Base-by-base conservation (phyloP, 2,797 vertebrate species). In the Helicolenus hilgendorfi region DNA sequence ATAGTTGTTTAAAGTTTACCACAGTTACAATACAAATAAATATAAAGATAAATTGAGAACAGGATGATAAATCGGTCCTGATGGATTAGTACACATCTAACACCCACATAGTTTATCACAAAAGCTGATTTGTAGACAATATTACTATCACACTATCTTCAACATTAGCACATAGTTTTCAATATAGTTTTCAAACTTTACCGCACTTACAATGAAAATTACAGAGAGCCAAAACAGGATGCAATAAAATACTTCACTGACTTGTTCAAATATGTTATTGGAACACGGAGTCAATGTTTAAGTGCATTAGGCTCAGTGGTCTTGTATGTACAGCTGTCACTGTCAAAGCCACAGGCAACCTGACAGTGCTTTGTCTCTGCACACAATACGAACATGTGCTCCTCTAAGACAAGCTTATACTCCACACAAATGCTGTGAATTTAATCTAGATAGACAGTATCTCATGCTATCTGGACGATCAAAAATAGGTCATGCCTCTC, bases 261-360 rank as follows among this genome's bases (percentile, higher is more conserved):
- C 94, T 49, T 94, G 90, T 93, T 96, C 89, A 95, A 95, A 95
- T 91, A 95, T 91, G 91, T 91, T 93, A 74, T 80, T 92, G 92
- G 90, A 95, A 93, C 89, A 90, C 82, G 81, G 86, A 96, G 93
- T 95, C 90, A 95, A 95, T 97, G 97, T 97, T 97, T 94, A 96
- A 96, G 94, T 96, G 96, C 95, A 95, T 95, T 92, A 93, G 92
- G 91, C 93, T 94, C 91, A 94, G 89, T 87, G 94, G 86, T 96
- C 92, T 90, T 97, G 97, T 97, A 95, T 97, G 94, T 96, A 95
- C 97, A 98, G 97, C 97, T 97, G 97, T 96, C 96, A 95, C 92
- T 87, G 92, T 95, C 92, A 96, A 96, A 97, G 95, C 95, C 93
- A 94, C 91, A 95, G 94, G 95, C 96, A 96, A 97, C 94, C 95